A percentile compares a stretch with the other conserved stretches of the same genome.
phyloP scores from a whole-genome alignment of 2,113 vertebrate genomes.

The Pyxicephalus adspersus region DNA sequence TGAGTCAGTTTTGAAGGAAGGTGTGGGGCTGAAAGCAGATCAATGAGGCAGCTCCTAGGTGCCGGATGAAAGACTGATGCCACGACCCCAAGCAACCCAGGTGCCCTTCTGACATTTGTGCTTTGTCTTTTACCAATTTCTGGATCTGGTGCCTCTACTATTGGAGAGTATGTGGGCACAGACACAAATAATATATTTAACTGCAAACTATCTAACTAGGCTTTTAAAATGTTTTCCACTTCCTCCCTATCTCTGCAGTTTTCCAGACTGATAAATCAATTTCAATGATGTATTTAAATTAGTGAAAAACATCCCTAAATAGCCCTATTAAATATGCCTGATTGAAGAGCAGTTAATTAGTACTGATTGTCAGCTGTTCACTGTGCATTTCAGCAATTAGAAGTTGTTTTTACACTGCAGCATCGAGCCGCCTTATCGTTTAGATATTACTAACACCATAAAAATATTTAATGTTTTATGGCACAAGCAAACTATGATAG shows the following conservation, averaged over 20 bases:
- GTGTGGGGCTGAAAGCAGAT: too few relatives aligned
- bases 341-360: slow-evolving; percentile 57
- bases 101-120: too few relatives aligned
- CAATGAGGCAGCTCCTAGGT: too few relatives aligned
- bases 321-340: slow-evolving; percentile 52
- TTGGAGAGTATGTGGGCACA: too few relatives aligned
- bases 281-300: slow-evolving; percentile 49
- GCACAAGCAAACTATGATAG: neutral
- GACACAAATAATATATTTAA: too few relatives aligned
- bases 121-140: too few relatives aligned
- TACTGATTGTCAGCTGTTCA: slow-evolving; percentile 53
- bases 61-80: too few relatives aligned
- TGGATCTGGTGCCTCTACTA: too few relatives aligned
- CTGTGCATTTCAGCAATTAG: slow-evolving; percentile 47
- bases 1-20: too few relatives aligned
- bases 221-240: neutral
- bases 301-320: slow-evolving; percentile 43
- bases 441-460: slow-evolving; percentile 38
- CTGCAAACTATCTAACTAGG: neutral
- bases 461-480: slow-evolving; percentile 25
- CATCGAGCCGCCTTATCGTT: slow-evolving; percentile 22
- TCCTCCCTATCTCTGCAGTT: slow-evolving; percentile 29
- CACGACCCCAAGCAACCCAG: too few relatives aligned
- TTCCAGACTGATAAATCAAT: slow-evolving; percentile 50
- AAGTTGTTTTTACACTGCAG: slow-evolving; percentile 28